These are phyloP conservation scores for Epistrophella euchroma DNA, from an alignment of 2,888 invertebrate species.

Conservation along the genomic window DNA sequence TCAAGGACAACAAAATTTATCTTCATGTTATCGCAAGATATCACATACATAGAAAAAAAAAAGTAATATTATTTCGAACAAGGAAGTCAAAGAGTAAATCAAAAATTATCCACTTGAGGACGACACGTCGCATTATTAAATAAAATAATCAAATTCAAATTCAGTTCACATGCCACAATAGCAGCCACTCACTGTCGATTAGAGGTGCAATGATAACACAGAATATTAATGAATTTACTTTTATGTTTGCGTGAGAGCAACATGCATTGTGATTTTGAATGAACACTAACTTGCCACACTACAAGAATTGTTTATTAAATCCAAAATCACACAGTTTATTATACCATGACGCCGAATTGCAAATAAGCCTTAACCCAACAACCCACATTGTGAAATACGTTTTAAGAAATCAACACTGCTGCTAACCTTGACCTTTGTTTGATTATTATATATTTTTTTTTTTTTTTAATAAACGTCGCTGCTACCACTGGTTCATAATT, in stretches of 20 bases:
- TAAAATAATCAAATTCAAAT: constrained; percentile 40
- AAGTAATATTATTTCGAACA: neutral
- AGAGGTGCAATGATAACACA: constrained; percentile 9
- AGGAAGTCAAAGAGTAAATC: constrained; percentile 10
- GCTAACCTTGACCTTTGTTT: constrained; percentile 67
- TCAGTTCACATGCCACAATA: constrained; percentile 10
- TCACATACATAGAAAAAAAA: neutral
- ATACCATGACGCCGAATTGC: neutral
- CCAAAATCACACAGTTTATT: neutral
- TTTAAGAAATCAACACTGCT: constrained; percentile 10
- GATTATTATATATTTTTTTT: constrained; percentile 12
- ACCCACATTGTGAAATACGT: constrained; percentile 49
- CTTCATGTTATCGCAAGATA: neutral
- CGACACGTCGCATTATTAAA: constrained; percentile 14
- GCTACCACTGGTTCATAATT: neutral
- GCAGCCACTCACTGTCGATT: constrained; percentile 5
- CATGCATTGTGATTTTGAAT: neutral
- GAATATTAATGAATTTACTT: constrained; percentile 11
- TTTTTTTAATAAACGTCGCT: constrained; percentile 28
- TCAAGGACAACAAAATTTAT: constrained; percentile 14
- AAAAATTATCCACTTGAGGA: constrained; percentile 2
- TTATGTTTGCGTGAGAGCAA: too few species aligned
- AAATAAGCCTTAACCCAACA: constrained; percentile 40
- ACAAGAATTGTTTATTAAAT: neutral
- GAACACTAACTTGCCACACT: neutral